Conservation (phyloP, 1,140 invertebrate species). For the Caenorhabditis tropicalis region DNA sequence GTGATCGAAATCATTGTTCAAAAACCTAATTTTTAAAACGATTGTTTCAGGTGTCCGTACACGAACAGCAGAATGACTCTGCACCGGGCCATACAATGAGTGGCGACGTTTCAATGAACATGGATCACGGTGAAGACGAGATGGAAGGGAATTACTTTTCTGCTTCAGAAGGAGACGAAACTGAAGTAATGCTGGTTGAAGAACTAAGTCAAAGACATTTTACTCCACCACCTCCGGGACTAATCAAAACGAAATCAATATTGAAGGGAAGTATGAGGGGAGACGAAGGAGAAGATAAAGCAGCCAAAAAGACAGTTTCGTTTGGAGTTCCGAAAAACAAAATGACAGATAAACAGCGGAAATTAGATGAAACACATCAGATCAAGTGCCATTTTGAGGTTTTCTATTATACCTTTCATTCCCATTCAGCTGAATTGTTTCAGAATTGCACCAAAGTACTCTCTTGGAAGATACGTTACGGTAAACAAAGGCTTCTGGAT, state of each 20-base stretch:
- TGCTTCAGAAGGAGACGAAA: neutral
- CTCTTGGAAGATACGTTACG: neutral
- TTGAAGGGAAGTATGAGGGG: neutral
- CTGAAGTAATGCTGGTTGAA: neutral
- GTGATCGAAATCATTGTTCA: too few relatives aligned
- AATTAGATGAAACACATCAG: neutral
- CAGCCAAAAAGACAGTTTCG: neutral
- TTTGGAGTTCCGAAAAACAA: neutral
- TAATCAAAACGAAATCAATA: neutral
- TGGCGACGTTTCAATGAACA: too few relatives aligned
- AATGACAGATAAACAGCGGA: neutral
- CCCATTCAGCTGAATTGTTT: too few relatives aligned
- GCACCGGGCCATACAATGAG: too few relatives aligned
- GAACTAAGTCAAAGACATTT: too few relatives aligned
- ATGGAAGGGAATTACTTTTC: neutral
- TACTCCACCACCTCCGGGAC: neutral
- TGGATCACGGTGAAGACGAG: too few relatives aligned
- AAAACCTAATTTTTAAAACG: too few relatives aligned
- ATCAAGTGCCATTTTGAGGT: neutral
- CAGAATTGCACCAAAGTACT: neutral
- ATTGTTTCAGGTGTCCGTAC: too few relatives aligned
- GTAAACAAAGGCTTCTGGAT: conserved; percentile 6
- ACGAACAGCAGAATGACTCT: too few relatives aligned
- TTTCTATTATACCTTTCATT: neutral
- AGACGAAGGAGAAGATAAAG: neutral